Evolutionary conservation across 2,113 vertebrate species (phyloP).

Genomic region (Etheostoma cragini): DNA sequence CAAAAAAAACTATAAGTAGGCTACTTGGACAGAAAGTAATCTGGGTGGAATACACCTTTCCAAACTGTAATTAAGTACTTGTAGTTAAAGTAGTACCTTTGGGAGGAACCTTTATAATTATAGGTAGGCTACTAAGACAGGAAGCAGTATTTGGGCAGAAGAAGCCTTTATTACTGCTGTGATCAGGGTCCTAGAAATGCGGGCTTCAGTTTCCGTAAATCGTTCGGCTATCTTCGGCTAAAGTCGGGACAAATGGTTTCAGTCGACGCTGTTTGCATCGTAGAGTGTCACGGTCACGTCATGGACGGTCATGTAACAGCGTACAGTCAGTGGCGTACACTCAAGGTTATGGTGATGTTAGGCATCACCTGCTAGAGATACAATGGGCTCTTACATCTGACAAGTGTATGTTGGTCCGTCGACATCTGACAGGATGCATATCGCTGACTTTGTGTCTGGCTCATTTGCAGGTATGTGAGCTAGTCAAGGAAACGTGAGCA

Average conservation of each 20-base stretch:
- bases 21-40: too few species aligned
- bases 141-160: too few species aligned
- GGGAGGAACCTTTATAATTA: too few species aligned
- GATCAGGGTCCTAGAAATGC: too few species aligned
- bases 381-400: constrained; percentile 12
- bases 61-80: too few species aligned
- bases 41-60: too few species aligned
- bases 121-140: too few species aligned
- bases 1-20: too few species aligned
- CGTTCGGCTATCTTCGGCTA: constrained; percentile 40
- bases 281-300: neutral
- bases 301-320: constrained; percentile 32
- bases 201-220: neutral
- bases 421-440: constrained; percentile 76
- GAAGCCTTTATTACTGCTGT: too few species aligned
- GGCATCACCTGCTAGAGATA: neutral
- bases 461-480: constrained; percentile 90
- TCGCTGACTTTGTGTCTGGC: constrained; percentile 93
- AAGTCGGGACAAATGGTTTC: constrained; percentile 21
- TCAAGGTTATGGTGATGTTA: constrained; percentile 54
- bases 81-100: too few species aligned
- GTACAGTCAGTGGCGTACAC: neutral
- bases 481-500: neutral
- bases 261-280: neutral
- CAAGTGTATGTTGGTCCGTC: neutral